These are phyloP conservation scores for Mycteria americana DNA, from an alignment of 2,797 vertebrate species.

Conservation along the genomic window DNA sequence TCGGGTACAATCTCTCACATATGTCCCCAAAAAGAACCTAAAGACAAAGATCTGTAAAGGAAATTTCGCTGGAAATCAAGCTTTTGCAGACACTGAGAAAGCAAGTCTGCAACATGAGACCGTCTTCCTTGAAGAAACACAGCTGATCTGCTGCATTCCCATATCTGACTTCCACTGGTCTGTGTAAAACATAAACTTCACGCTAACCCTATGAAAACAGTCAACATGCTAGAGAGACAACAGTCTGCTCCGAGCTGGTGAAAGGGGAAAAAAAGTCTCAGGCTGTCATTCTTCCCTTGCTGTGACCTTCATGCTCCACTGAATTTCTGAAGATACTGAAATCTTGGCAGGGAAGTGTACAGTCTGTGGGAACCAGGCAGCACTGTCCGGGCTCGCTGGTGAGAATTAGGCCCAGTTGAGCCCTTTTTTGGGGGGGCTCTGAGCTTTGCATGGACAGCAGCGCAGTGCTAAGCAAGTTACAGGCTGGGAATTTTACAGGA, in stretches of 20 bases:
- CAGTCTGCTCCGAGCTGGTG: constrained; percentile 41
- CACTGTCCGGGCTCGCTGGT: background rate
- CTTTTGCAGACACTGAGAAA: constrained; percentile 19
- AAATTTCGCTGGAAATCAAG: constrained; percentile 38
- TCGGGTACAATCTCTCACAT: background rate
- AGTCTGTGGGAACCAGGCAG: constrained; percentile 75
- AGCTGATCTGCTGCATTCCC: constrained; percentile 55
- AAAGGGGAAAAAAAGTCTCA: constrained; percentile 50
- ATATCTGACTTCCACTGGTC: constrained; percentile 42
- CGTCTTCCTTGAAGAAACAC: constrained; percentile 50
- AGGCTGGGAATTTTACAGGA: background rate
- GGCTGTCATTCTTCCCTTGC: constrained; percentile 69
- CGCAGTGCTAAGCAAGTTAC: background rate
- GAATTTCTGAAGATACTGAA: constrained; percentile 74
- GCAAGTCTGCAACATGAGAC: constrained; percentile 38
- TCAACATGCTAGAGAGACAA: constrained; percentile 49
- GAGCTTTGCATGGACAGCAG: background rate
- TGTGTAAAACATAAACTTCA: constrained; percentile 63
- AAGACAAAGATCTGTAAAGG: constrained; percentile 16
- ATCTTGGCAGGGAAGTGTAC: constrained; percentile 74
- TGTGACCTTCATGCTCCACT: constrained; percentile 73
- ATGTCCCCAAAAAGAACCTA: background rate
- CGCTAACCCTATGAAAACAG: constrained; percentile 63
- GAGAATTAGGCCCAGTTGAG: constrained; percentile 27
- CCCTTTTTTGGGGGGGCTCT: background rate